Percentiles rank a stretch among this genome's conserved stretches.
These are phyloP conservation scores for Enteromius radiatus DNA, from an alignment of 2,797 vertebrate genomes.

Conservation along the genomic window DNA sequence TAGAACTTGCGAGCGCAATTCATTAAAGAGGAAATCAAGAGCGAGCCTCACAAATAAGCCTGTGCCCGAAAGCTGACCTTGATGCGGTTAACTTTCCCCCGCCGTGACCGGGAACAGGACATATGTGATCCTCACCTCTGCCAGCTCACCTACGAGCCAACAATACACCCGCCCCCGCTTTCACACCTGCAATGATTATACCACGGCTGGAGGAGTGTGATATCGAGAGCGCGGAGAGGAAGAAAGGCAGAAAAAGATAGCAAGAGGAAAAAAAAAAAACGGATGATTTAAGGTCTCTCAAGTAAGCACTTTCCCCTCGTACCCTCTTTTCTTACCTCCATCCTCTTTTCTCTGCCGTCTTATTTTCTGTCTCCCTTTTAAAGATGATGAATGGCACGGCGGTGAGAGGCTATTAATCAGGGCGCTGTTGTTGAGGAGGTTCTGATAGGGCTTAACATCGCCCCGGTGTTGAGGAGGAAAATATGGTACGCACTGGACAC, in stretches of 20 bases:
- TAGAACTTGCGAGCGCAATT: slow-evolving; percentile 34
- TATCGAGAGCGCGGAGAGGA: slow-evolving; percentile 32
- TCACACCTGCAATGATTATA: slow-evolving; percentile 60
- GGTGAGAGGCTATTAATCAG: slow-evolving; percentile 61
- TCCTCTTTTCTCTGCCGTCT: slow-evolving; percentile 48
- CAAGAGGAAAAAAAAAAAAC: slow-evolving; percentile 29
- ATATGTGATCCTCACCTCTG: slow-evolving; percentile 66
- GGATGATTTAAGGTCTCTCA: slow-evolving; percentile 53
- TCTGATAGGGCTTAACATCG: slow-evolving; percentile 54
- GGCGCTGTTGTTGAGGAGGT: slow-evolving; percentile 50
- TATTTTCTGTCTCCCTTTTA: slow-evolving; percentile 58
- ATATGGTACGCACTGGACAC: slow-evolving; percentile 22
- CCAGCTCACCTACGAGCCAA: slow-evolving; percentile 66
- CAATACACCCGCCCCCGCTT: slow-evolving; percentile 63
- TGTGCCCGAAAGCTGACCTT: slow-evolving; percentile 60
- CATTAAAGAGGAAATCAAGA: slow-evolving; percentile 32
- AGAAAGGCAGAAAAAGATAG: slow-evolving; percentile 59
- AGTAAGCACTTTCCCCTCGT: slow-evolving; percentile 49
- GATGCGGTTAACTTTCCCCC: slow-evolving; percentile 64
- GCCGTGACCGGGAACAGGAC: slow-evolving; percentile 62
- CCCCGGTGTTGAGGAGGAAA: slow-evolving; percentile 39
- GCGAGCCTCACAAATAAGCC: background rate
- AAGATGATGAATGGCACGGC: slow-evolving; percentile 60
- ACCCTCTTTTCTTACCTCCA: slow-evolving; percentile 22
- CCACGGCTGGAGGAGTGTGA: slow-evolving; percentile 44